These are phyloP conservation scores for Sylvicola cinctus DNA, from an alignment of 2,888 invertebrate species.

Conservation along the genomic window DNA sequence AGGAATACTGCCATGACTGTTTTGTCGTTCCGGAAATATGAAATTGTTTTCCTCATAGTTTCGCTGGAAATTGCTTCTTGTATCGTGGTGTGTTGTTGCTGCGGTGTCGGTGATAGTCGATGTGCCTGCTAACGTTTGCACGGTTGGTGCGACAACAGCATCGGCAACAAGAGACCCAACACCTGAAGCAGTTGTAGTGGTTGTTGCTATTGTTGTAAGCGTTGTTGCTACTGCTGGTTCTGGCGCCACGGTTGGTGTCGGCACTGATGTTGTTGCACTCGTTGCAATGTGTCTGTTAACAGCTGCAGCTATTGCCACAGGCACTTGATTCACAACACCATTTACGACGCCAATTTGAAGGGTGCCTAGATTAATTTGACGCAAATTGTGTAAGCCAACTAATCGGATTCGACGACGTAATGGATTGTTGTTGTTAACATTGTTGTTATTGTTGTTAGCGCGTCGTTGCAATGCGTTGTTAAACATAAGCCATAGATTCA, in stretches of 20 bases:
- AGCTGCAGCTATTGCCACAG: no score
- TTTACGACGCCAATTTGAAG: constrained; percentile 15
- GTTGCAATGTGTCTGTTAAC: no score
- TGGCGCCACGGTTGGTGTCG: neutral
- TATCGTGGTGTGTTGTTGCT: neutral
- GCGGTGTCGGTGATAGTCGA: neutral
- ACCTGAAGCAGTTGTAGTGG: neutral
- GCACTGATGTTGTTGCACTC: neutral
- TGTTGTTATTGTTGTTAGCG: constrained; percentile 1
- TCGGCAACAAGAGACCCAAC: no score
- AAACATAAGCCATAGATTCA: no score
- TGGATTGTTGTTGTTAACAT: neutral
- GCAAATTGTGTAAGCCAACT: constrained; percentile 17
- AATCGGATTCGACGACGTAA: constrained; percentile 4
- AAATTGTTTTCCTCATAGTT: constrained; percentile 6
- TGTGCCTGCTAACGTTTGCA: no score
- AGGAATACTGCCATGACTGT: no score
- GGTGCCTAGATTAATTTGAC: constrained; percentile 21
- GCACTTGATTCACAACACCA: no score
- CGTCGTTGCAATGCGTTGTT: no score
- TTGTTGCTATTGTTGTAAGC: neutral
- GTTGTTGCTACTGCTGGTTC: neutral
- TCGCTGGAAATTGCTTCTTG: constrained; percentile 5
- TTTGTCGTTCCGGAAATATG: neutral
- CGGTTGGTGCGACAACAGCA: no score